Evolutionary conservation across 92 coral and sea anemone species (phyloP), one percentile per base, ranked within the genome.

Genomic region (Zoanthus gigantus): DNA sequence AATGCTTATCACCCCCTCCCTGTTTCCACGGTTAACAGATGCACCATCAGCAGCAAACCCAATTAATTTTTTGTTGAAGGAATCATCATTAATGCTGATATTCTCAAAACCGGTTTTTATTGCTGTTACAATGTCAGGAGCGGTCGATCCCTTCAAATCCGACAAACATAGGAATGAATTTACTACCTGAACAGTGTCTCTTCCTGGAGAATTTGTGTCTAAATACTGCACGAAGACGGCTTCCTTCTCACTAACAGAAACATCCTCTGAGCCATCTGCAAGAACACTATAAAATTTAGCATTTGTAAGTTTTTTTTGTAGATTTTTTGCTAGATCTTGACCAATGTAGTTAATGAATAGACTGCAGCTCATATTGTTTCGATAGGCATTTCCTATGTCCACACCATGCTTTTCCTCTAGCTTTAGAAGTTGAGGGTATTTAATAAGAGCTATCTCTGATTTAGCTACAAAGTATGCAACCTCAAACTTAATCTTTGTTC

Each of bases 31-130:
- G 89, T 93, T 93, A 9, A 93, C 90, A 50, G 86, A 66, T 31
- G 93, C 90, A n/a, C 94, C 89, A 34, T 91, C 92, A 67, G 94
- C 92, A 23, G 96, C 96, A 91, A 93, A 91, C 71, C 96, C 96
- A 91, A 91, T 79, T 84, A 94, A 83, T 78, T 94, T 94, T 67
- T 91, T 85, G 54, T 90, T 66, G 83, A 92, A 84, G 47, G 79
- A 82, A 72, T 74, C 88, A 58, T 91, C 92, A 16, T 90, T 45
- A 74, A 94, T 69, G 89, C 85, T 76, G 85, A 89, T 84, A 71
- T 72, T 63, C 71, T 86, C 77, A 72, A 91, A 93, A 72, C 92
- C 89, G 34, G 56, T 87, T 91, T 86, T 87, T 86, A 93, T 93
- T 42, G 92, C 82, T 32, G 78, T 78, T 37, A 91, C 93, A 67